Percentiles rank a stretch among this genome's conserved stretches.
phyloP scores from a whole-genome alignment of 2,113 vertebrate genomes.

The Gymnorhina tibicen region DNA sequence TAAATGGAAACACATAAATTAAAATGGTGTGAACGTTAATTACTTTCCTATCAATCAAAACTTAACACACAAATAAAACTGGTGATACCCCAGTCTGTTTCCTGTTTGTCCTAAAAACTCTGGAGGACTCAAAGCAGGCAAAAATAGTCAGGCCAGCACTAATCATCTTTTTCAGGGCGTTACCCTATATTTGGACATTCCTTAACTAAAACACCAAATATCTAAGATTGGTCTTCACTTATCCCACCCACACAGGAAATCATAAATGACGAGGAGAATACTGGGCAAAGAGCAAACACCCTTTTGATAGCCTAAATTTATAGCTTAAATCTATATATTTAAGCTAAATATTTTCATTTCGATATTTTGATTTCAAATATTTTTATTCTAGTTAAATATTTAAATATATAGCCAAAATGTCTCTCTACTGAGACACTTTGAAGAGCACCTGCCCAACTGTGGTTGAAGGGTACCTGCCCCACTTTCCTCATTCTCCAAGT shows the following conservation, averaged over 20 bases:
- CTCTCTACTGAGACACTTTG: background rate
- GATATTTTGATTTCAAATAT: background rate
- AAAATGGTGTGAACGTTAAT: background rate
- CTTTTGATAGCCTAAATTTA: background rate
- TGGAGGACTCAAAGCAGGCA: background rate
- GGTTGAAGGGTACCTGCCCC: background rate
- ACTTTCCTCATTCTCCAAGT: background rate
- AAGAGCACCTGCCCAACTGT: background rate
- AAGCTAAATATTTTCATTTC: background rate
- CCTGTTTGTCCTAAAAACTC: background rate
- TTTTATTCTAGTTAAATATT: background rate
- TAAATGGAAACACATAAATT: background rate
- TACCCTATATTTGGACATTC: background rate
- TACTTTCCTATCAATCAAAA: conserved; percentile 17
- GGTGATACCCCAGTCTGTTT: background rate
- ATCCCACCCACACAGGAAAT: background rate
- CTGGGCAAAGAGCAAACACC: background rate
- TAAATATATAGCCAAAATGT: background rate
- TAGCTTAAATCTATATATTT: background rate
- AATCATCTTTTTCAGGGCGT: background rate
- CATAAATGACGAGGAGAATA: background rate
- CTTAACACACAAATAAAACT: background rate
- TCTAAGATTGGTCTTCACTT: background rate
- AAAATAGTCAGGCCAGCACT: background rate
- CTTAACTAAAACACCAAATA: background rate